Evolutionary conservation across 2,113 vertebrate genomes (phyloP).

Genomic region (Drymodes brunneopygia): DNA sequence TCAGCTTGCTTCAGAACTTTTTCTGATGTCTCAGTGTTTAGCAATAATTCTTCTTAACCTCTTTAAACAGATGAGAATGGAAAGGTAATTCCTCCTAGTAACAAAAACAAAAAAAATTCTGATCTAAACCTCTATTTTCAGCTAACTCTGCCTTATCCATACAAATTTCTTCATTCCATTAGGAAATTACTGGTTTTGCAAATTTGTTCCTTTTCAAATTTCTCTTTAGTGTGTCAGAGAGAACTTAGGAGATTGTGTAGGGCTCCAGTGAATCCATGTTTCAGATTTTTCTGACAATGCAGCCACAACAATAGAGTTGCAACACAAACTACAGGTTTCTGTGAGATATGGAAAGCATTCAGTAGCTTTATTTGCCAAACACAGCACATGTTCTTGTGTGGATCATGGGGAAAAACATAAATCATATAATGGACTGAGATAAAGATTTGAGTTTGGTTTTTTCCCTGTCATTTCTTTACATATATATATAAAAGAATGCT

Average conservation of each 20-base stretch:
- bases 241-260: background rate
- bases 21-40: background rate
- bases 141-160: background rate
- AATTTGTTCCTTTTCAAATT: background rate
- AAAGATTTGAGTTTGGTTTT: background rate
- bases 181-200: background rate
- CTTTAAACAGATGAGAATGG: background rate
- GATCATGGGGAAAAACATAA: background rate
- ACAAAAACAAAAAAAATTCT: background rate
- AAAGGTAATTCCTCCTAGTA: background rate
- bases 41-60: background rate
- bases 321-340: background rate
- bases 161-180: background rate
- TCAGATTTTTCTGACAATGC: background rate
- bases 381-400: background rate
- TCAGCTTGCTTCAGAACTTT: background rate
- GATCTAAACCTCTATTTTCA: background rate
- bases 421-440: background rate
- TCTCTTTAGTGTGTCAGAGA: background rate
- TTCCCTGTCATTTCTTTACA: accelerated
- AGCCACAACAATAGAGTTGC: background rate
- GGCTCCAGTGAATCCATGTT: background rate
- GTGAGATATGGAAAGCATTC: background rate
- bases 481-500: background rate
- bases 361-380: background rate